Conservation (phyloP, 2,888 invertebrate species). For the Epistrophella euchroma region DNA sequence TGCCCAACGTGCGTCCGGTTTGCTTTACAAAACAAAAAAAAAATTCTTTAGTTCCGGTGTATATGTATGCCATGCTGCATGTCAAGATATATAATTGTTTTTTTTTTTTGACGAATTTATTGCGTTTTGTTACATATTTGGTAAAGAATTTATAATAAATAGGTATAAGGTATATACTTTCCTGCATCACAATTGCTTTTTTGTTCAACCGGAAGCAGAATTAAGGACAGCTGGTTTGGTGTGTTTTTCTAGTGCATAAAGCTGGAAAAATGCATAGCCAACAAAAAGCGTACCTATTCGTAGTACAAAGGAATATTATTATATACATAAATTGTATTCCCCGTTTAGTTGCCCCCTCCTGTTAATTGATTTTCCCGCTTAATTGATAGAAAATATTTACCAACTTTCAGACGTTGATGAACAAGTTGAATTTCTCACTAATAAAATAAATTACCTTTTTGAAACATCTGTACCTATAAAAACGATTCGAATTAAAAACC, state of each 20-base stretch:
- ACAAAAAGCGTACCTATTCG: neutral
- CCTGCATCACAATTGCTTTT: neutral
- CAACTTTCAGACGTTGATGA: too few relatives aligned
- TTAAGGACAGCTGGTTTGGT: slow-evolving; percentile 28
- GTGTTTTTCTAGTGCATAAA: neutral
- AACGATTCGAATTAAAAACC: too few relatives aligned
- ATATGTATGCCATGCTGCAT: slow-evolving; percentile 42
- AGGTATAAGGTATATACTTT: neutral
- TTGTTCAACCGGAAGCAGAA: slow-evolving; percentile 49
- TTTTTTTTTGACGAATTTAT: slow-evolving; percentile 50
- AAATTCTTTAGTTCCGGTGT: slow-evolving; percentile 71
- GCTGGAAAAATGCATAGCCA: neutral
- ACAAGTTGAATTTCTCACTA: too few relatives aligned
- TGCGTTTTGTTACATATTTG: slow-evolving; percentile 20
- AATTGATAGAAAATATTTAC: too few relatives aligned
- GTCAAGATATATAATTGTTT: slow-evolving; percentile 40
- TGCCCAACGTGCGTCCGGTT: slow-evolving; percentile 73
- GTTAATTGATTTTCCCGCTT: too few relatives aligned
- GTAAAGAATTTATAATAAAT: slow-evolving; percentile 8
- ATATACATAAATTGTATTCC: too few relatives aligned
- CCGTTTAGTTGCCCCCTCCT: too few relatives aligned
- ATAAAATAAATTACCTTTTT: too few relatives aligned
- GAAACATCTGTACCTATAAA: too few relatives aligned
- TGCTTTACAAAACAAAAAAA: slow-evolving; percentile 52
- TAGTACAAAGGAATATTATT: too few relatives aligned